Evolutionary conservation across 2,113 vertebrate genomes (phyloP).

Genomic region (Oryzias celebensis): DNA sequence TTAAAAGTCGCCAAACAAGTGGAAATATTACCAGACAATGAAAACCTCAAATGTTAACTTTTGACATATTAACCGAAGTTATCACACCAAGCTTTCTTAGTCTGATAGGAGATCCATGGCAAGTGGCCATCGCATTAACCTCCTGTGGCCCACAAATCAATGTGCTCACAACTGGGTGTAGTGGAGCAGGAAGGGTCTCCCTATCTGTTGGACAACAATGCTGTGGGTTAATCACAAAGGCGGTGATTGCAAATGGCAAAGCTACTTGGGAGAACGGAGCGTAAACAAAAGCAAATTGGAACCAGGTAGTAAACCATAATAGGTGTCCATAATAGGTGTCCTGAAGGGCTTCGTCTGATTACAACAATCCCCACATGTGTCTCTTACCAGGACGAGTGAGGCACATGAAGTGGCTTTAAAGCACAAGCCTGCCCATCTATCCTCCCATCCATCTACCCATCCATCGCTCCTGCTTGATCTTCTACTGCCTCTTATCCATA

Average conservation of each 20-base stretch:
- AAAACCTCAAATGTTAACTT: slow-evolving; percentile 37
- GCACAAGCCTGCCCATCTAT: slow-evolving; percentile 46
- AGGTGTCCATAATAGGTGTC: slow-evolving; percentile 44
- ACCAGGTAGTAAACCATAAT: slow-evolving; percentile 66
- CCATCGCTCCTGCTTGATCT: slow-evolving; percentile 56
- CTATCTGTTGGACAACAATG: slow-evolving; percentile 28
- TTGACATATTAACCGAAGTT: slow-evolving; percentile 55
- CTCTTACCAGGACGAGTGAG: slow-evolving; percentile 53
- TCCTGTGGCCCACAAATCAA: slow-evolving; percentile 60
- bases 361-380: slow-evolving; percentile 60
- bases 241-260: slow-evolving; percentile 50
- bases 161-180: slow-evolving; percentile 47
- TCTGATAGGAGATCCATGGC: slow-evolving; percentile 66
- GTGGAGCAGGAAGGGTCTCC: slow-evolving; percentile 29
- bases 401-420: slow-evolving; percentile 71
- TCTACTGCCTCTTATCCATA: slow-evolving; percentile 68
- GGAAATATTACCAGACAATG: slow-evolving; percentile 17
- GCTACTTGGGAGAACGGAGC: slow-evolving; percentile 59
- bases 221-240: slow-evolving; percentile 63
- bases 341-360: slow-evolving; percentile 64
- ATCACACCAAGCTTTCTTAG: slow-evolving; percentile 64
- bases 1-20: slow-evolving; percentile 16
- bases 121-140: slow-evolving; percentile 44
- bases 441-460: slow-evolving; percentile 53
- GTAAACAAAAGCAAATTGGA: slow-evolving; percentile 66